Percentiles rank a stretch among this genome's conserved stretches.
Evolutionary conservation across 2,797 vertebrate genomes (phyloP).

Genomic region (Propithecus perrieri): DNA sequence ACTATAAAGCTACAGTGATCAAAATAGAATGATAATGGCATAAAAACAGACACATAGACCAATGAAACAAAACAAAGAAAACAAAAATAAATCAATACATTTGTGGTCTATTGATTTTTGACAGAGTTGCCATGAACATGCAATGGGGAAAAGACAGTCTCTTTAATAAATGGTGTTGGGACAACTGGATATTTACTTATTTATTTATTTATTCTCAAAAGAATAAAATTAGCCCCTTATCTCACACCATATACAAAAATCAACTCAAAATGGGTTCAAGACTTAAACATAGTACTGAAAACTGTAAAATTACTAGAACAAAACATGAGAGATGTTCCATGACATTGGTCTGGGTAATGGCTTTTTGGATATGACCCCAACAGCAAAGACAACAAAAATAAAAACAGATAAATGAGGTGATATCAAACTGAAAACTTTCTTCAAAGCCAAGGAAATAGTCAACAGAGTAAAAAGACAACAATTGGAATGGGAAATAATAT

Average conservation of each 20-base stretch:
- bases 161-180: neutral
- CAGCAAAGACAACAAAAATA: neutral
- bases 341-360: neutral
- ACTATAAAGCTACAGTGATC: neutral
- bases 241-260: neutral
- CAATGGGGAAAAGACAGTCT: neutral
- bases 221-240: neutral
- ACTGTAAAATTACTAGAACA: neutral
- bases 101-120: neutral
- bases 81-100: neutral
- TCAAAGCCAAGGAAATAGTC: neutral
- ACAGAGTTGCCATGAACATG: neutral
- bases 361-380: neutral
- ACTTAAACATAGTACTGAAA: neutral
- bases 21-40: neutral
- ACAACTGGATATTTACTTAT: neutral
- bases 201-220: neutral
- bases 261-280: neutral
- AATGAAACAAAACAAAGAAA: neutral
- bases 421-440: neutral
- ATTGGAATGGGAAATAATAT: neutral
- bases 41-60: neutral
- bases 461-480: neutral
- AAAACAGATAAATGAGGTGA: neutral
- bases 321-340: neutral